Conservation (phyloP, 2,113 vertebrate species). For the Corythoichthys intestinalis region DNA sequence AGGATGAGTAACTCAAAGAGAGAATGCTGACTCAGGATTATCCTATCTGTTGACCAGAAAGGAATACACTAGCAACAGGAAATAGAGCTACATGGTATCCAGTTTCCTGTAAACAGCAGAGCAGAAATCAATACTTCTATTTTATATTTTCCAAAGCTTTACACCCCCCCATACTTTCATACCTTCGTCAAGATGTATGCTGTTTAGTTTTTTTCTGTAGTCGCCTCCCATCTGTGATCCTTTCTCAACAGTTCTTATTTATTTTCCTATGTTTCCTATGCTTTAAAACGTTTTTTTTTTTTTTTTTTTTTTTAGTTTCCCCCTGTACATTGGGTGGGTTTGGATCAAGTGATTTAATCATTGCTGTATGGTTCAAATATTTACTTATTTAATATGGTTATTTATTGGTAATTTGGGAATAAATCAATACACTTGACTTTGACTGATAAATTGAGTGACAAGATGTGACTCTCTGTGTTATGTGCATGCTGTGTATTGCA, state of each 20-base stretch:
- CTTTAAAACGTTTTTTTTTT: too few relatives aligned
- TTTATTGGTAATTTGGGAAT: too few relatives aligned
- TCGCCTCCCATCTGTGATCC: too few relatives aligned
- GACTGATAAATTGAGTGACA: neutral
- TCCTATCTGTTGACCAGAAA: slow-evolving; percentile 44
- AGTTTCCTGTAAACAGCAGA: slow-evolving; percentile 48
- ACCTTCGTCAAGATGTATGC: neutral
- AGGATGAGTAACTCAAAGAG: slow-evolving; percentile 31
- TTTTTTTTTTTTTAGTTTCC: too few relatives aligned
- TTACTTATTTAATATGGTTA: too few relatives aligned
- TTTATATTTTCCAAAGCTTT: slow-evolving; percentile 13
- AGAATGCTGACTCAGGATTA: slow-evolving; percentile 56
- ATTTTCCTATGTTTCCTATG: too few relatives aligned
- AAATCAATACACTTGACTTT: neutral
- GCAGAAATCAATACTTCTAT: slow-evolving; percentile 26
- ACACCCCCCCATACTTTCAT: neutral
- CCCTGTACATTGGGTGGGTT: too few relatives aligned
- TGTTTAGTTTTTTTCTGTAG: neutral
- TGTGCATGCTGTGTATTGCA: neutral
- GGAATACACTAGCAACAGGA: slow-evolving; percentile 62
- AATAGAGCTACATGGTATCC: slow-evolving; percentile 52
- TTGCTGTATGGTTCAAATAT: too few relatives aligned
- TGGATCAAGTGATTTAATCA: too few relatives aligned
- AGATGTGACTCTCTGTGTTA: neutral
- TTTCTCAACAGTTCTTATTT: too few relatives aligned